Base-by-base conservation (phyloP, 1,140 invertebrate species). In the Apis dorsata region DNA sequence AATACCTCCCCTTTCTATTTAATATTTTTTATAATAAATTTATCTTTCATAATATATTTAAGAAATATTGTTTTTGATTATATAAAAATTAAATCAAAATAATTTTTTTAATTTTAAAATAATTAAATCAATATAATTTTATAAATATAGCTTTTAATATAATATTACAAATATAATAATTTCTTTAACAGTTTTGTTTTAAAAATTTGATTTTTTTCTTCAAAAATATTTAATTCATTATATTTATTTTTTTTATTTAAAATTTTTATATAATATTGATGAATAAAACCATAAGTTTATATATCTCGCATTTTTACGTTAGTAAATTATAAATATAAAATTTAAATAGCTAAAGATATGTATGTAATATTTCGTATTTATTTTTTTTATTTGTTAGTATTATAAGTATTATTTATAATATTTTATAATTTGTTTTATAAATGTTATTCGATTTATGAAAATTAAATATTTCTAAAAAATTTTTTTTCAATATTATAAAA, bases 21-120 rank as follows among this genome's bases (percentile, higher is more conserved):
- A 24, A 71, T 10, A 17, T 21, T 21, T 65, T 44, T 0, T 75
- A 59, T 11, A 71, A 85, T 85, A 79, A 85, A 85, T 34, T 74
- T 4, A 53, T 53, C 57, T 49, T 5, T 19, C 44, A 13, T 72
- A 53, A 49, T 59, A 72, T 60, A 34, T 19, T 24, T 28, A 70
- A 34, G 59, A 51, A 68, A 55, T 53, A 68, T 71, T 68, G 19
- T 65, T 82, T 49, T 55, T 55, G 10, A 2, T 13, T 70, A n/a
- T 44, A 10, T 21, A 51, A n/a, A 70, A 70, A 24, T 24, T 70
- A 2, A 17, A 51, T 1, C 1, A 51, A 70, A 51, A 51, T 51
- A 9, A 24, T 24, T 70, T 70, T n/a, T n/a, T n/a, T n/a, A n/a
- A n/a, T n/a, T n/a, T n/a, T n/a, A n/a, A n/a, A n/a, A n/a, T n/a